These are phyloP conservation scores for Ancistrus triradiatus DNA, from an alignment of 2,113 vertebrate genomes.

Conservation along the genomic window DNA sequence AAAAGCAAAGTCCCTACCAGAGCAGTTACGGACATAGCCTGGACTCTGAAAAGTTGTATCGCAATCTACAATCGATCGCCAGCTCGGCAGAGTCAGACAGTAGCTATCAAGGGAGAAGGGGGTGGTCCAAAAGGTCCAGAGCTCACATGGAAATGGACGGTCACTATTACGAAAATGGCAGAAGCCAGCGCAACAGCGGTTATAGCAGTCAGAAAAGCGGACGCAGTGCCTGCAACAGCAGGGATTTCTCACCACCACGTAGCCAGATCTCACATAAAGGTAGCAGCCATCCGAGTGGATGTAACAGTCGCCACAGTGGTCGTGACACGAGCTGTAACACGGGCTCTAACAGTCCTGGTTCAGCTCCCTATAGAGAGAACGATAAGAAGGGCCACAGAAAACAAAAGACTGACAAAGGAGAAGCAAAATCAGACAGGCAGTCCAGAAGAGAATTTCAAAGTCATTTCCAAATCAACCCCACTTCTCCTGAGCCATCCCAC, in stretches of 20 bases:
- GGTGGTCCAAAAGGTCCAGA: constrained; percentile 33
- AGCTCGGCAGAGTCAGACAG: constrained; percentile 48
- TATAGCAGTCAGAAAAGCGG: constrained; percentile 29
- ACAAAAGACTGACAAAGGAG: background rate
- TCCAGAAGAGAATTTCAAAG: constrained; percentile 31
- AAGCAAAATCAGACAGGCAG: constrained; percentile 11
- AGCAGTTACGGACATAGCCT: constrained; percentile 62
- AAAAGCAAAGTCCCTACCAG: constrained; percentile 58
- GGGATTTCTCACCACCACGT: constrained; percentile 56
- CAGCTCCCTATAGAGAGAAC: constrained; percentile 18
- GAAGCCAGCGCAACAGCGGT: constrained; percentile 7
- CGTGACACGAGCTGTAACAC: no score
- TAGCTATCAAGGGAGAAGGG: constrained; percentile 38
- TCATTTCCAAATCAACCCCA: constrained; percentile 51
- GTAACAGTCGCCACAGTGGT: constrained; percentile 22
- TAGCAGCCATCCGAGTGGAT: constrained; percentile 36
- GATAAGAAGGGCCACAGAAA: constrained; percentile 25
- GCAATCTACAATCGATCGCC: constrained; percentile 66
- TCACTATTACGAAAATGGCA: constrained; percentile 14
- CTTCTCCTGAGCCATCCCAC: constrained; percentile 39
- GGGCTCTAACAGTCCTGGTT: constrained; percentile 40
- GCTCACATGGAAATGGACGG: constrained; percentile 25
- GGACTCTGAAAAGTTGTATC: constrained; percentile 69
- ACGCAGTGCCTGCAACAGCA: constrained; percentile 53
- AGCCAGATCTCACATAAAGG: constrained; percentile 46